Evolutionary conservation across 2,888 invertebrate species (phyloP).

Genomic region (Nyleta sp.): DNA sequence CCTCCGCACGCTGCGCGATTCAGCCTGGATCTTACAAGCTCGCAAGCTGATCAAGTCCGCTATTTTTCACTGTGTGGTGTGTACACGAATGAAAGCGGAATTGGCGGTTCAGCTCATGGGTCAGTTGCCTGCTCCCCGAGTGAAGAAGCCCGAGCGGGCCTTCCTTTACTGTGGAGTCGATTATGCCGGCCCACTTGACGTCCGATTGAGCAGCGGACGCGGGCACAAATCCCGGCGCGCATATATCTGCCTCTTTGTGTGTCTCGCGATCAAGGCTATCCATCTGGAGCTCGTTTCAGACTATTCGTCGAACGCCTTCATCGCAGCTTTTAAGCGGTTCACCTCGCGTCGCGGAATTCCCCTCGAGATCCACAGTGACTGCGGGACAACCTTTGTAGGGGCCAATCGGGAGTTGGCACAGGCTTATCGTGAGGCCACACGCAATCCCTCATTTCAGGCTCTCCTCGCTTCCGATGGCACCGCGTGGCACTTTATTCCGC

Average conservation of each 20-base stretch:
- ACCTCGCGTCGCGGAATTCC: too few relatives aligned
- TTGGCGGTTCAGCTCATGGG: slow-evolving; percentile 34
- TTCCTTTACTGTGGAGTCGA: slow-evolving; percentile 37
- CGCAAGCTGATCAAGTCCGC: slow-evolving; percentile 1
- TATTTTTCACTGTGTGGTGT: slow-evolving; percentile 20
- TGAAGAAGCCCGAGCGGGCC: background rate
- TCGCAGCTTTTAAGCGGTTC: too few relatives aligned
- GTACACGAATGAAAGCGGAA: background rate
- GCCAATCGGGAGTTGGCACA: too few relatives aligned
- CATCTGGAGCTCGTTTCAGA: too few relatives aligned
- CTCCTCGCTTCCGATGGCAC: too few relatives aligned
- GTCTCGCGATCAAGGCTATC: too few relatives aligned
- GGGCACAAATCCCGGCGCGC: background rate
- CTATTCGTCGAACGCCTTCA: too few relatives aligned
- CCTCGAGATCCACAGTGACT: too few relatives aligned
- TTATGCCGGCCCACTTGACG: slow-evolving; percentile 44
- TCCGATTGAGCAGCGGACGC: background rate
- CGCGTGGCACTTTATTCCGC: slow-evolving; percentile 10
- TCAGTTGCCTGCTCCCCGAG: slow-evolving; percentile 19
- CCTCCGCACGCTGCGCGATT: background rate
- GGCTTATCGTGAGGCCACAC: too few relatives aligned
- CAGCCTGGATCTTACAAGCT: slow-evolving; percentile 31
- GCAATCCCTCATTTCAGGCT: too few relatives aligned
- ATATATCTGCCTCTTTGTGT: too few relatives aligned
- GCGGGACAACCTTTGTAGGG: too few relatives aligned